phyloP scores from a whole-genome alignment of 2,113 vertebrate genomes.

The Periophthalmus modestus region DNA sequence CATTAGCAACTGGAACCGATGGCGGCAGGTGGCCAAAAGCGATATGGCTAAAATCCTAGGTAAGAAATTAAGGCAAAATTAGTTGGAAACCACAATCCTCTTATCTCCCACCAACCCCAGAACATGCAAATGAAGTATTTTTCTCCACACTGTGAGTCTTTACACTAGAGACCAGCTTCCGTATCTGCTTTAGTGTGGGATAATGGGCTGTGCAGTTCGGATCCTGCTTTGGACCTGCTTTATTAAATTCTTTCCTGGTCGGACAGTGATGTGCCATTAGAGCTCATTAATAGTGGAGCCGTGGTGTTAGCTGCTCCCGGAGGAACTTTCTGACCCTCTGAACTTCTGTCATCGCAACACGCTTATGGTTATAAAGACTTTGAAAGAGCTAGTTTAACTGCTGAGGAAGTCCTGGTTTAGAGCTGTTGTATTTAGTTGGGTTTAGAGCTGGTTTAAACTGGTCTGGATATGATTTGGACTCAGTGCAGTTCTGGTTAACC shows the following conservation, averaged over 20 bases:
- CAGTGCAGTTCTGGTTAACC: too few species aligned
- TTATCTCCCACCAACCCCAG: not conserved
- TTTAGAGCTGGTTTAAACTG: not conserved
- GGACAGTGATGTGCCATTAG: slow-evolving; percentile 1
- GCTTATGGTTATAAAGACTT: not conserved
- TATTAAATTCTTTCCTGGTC: not conserved
- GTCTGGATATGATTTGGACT: not conserved
- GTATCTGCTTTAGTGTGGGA: not conserved
- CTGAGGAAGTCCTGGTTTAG: not conserved
- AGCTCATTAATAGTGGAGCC: slow-evolving; percentile 1
- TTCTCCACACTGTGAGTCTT: not conserved
- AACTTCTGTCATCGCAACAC: not conserved
- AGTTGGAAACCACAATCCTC: not conserved
- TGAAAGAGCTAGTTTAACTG: not conserved
- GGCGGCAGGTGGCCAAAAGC: too few species aligned
- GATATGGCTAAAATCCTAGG: too few species aligned
- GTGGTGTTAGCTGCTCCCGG: slow-evolving; percentile 1
- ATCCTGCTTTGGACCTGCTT: not conserved
- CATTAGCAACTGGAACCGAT: too few species aligned
- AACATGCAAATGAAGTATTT: not conserved
- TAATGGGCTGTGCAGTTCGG: not conserved
- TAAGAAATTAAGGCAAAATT: too few species aligned
- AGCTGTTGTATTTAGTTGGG: not conserved
- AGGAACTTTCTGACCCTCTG: not conserved
- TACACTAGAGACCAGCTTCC: not conserved